A percentile compares a stretch with the other conserved stretches of the same genome.
phyloP scores from a whole-genome alignment of 2,797 vertebrate species.

The Silurus lanzhouensis region DNA sequence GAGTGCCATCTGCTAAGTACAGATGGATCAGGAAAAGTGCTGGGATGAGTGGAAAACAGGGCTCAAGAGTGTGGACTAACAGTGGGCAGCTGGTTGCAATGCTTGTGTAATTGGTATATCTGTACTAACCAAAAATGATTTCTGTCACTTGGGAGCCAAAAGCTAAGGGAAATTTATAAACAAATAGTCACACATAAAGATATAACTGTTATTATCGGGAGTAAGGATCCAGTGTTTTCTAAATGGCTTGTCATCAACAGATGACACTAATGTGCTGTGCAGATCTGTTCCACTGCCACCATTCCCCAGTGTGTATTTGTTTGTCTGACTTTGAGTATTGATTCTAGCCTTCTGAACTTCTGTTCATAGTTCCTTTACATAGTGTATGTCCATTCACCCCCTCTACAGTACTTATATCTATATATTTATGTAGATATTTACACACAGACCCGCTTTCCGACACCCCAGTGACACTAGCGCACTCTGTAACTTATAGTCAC shows the following conservation, averaged over 20 bases:
- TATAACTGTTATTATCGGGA: constrained; percentile 28
- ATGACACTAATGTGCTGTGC: background rate
- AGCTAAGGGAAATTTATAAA: constrained; percentile 29
- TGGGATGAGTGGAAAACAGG: constrained; percentile 56
- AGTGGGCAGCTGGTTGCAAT: constrained; percentile 41
- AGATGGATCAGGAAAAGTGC: constrained; percentile 54
- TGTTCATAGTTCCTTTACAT: background rate
- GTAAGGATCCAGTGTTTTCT: constrained; percentile 27
- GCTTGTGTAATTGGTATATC: constrained; percentile 44
- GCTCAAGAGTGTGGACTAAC: constrained; percentile 26
- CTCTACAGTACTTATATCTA: background rate
- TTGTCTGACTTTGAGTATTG: background rate
- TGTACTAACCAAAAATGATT: constrained; percentile 39
- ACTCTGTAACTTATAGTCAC: background rate
- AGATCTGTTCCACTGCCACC: background rate
- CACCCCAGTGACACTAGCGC: background rate
- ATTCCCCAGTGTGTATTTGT: background rate
- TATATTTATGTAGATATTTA: background rate
- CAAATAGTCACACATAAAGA: constrained; percentile 1
- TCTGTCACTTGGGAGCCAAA: constrained; percentile 7
- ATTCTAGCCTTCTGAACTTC: background rate
- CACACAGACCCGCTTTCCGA: background rate
- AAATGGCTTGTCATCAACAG: constrained; percentile 23
- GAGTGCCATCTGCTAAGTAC: constrained; percentile 39
- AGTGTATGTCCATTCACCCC: background rate